phyloP scores from a whole-genome alignment of 2,113 vertebrate species.

The Glaucomys volans region DNA sequence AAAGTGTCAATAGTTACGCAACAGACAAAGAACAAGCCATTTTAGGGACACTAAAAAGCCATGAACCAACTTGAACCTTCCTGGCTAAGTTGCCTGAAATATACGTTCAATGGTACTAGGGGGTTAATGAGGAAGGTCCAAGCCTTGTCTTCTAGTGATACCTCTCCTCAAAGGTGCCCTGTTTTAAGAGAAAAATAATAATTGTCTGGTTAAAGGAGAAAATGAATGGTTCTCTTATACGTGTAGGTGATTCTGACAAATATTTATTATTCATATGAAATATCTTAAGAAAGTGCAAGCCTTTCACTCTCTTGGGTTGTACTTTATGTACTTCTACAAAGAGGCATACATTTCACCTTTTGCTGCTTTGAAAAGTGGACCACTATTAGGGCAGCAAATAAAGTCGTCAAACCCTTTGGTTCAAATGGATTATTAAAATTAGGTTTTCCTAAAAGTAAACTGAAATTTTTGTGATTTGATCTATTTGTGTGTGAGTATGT shows the following conservation, averaged over 20 bases:
- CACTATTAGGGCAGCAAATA: not conserved
- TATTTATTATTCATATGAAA: not conserved
- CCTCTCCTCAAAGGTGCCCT: not conserved
- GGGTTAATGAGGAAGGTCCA: not conserved
- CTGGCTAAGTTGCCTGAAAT: constrained; percentile 10
- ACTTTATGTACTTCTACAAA: not conserved
- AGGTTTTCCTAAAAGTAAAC: not conserved
- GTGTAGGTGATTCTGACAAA: not conserved
- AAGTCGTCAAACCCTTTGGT: not conserved
- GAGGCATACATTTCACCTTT: not conserved
- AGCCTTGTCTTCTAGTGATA: not conserved
- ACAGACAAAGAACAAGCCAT: not conserved
- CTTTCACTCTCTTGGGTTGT: not conserved
- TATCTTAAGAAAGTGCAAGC: not conserved
- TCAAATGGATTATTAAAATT: not conserved
- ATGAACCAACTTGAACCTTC: not conserved
- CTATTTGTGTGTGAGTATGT: not conserved
- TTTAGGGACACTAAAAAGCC: constrained; percentile 33
- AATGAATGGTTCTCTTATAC: not conserved
- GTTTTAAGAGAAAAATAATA: not conserved
- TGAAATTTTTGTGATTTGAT: not conserved
- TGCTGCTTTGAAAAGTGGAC: not conserved
- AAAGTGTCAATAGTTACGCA: constrained; percentile 33
- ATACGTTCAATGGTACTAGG: not conserved
- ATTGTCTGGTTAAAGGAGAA: not conserved